A percentile compares a stretch with the other conserved stretches of the same genome.
Evolutionary conservation across 2,113 vertebrate species (phyloP).

Genomic region (Nannobrachium achirus): DNA sequence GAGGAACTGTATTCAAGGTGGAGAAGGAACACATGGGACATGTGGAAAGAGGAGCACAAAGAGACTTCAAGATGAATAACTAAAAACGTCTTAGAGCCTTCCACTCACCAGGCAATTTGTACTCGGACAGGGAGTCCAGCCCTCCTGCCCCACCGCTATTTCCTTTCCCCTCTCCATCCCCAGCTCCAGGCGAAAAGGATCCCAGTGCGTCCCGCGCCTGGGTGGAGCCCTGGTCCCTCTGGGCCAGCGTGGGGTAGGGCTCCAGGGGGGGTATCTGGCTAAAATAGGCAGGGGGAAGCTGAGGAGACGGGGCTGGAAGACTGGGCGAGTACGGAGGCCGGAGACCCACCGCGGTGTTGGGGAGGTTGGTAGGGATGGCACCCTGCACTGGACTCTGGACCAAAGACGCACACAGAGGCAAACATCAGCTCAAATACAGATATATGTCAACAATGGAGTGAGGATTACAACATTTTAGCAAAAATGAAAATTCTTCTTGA

Average conservation of each 20-base stretch:
- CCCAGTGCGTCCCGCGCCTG: slow-evolving; percentile 87
- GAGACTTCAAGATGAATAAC: background rate
- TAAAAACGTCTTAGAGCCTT: background rate
- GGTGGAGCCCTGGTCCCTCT: slow-evolving; percentile 78
- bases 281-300: slow-evolving; percentile 83
- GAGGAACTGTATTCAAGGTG: background rate
- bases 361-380: slow-evolving; percentile 88
- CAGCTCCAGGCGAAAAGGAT: slow-evolving; percentile 77
- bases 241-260: slow-evolving; percentile 76
- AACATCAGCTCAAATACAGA: background rate
- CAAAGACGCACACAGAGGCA: background rate
- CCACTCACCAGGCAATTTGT: slow-evolving; percentile 80
- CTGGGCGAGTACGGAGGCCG: slow-evolving; percentile 83
- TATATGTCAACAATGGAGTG: too few species aligned
- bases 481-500: too few species aligned
- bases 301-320: slow-evolving; percentile 84
- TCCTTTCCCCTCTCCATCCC: slow-evolving; percentile 59
- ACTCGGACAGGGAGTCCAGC: slow-evolving; percentile 80
- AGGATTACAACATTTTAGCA: too few species aligned
- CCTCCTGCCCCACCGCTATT: slow-evolving; percentile 42
- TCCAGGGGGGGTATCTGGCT: slow-evolving; percentile 80
- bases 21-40: background rate
- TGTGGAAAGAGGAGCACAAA: background rate
- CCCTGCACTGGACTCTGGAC: slow-evolving; percentile 86
- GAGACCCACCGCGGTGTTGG: slow-evolving; percentile 86